Evolutionary conservation across 1,140 invertebrate genomes (phyloP).

Genomic region (Euborellia annulipes): DNA sequence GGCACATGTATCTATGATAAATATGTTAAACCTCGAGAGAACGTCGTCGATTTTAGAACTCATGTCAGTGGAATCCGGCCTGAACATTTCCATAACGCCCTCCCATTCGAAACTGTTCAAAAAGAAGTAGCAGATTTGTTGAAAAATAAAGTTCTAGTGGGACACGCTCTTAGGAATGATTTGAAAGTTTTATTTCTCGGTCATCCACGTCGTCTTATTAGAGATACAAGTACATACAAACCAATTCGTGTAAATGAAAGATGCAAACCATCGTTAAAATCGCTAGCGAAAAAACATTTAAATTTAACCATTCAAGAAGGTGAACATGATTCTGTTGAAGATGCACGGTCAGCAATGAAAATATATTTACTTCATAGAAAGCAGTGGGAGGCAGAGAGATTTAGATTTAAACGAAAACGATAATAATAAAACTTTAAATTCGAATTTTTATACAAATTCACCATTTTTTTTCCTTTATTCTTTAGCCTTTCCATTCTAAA

Average conservation of each 20-base stretch:
- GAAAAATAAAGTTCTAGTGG: slow-evolving; percentile 59
- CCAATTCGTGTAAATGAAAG: slow-evolving; percentile 50
- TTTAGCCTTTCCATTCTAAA: too few relatives aligned
- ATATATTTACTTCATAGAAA: slow-evolving; percentile 59
- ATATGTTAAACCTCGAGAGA: slow-evolving; percentile 67
- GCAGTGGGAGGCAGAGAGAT: slow-evolving; percentile 49
- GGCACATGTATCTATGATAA: slow-evolving; percentile 82
- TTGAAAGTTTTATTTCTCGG: slow-evolving; percentile 63
- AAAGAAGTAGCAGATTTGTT: slow-evolving; percentile 66
- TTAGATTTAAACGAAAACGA: too few relatives aligned
- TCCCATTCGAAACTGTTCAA: too few relatives aligned
- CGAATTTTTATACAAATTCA: too few relatives aligned
- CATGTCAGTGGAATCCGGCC: slow-evolving; percentile 71
- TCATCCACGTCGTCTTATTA: slow-evolving; percentile 57
- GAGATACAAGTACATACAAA: slow-evolving; percentile 75
- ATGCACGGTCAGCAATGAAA: slow-evolving; percentile 72
- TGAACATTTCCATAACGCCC: slow-evolving; percentile 50
- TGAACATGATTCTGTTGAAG: slow-evolving; percentile 80
- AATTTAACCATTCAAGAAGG: slow-evolving; percentile 75
- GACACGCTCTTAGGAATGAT: slow-evolving; percentile 79
- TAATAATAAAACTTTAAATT: too few relatives aligned
- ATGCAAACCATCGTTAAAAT: slow-evolving; percentile 65
- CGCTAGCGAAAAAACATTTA: slow-evolving; percentile 54
- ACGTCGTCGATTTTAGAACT: slow-evolving; percentile 75
- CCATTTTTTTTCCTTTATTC: too few relatives aligned